Base-by-base conservation (phyloP, 2,888 invertebrate species). In the Agrenia bidenticulata region DNA sequence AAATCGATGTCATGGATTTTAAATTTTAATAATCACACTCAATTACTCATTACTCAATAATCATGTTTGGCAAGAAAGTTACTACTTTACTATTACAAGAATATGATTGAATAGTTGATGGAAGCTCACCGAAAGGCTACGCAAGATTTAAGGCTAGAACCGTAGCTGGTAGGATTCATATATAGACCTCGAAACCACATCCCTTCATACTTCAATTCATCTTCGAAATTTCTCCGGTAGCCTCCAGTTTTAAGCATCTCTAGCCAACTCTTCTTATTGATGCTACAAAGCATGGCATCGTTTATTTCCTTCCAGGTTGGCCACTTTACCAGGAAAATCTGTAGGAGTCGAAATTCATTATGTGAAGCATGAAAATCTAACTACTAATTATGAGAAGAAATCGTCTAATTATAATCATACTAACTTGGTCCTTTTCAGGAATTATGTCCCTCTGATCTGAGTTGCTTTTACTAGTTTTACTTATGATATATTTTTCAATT, bases 181-280 rank as follows among this genome's bases (percentile, higher is more conserved):
- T 13, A 53, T 0, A 63, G 23, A 42, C 54, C 70, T 13, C 70
- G 64, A 24, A 65, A 67, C 70, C 70, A 70, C 26, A 61, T 63
- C 2, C 61, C 61, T 15, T 51, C 50, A 15, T 64, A 24, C n/a
- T 15, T 26, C 19, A 26, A 27, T 23, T 51, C 63, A 19, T 63
- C 60, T 13, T 67, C 56, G 15, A 60, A 4, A 9, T 15, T 45
- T 5, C 19, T 45, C 32, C 41, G n/a, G 41, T 21, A 27, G 39
- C 24, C 23, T 56, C 42, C 56, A 9, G 17, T 56, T 13, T 27
- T 41, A 17, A 37, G 41, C 37, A 53, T 2, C 55, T 53, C 19
- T 17, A 39, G 56, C 55, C 15, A n/a, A 1, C 26, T 1, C 23
- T 1, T 42, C 45, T 45, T 49, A 61, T 26, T 56, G 50, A 1